Evolutionary conservation across 2,113 vertebrate genomes (phyloP).

Genomic region (Seriola dumerili): DNA sequence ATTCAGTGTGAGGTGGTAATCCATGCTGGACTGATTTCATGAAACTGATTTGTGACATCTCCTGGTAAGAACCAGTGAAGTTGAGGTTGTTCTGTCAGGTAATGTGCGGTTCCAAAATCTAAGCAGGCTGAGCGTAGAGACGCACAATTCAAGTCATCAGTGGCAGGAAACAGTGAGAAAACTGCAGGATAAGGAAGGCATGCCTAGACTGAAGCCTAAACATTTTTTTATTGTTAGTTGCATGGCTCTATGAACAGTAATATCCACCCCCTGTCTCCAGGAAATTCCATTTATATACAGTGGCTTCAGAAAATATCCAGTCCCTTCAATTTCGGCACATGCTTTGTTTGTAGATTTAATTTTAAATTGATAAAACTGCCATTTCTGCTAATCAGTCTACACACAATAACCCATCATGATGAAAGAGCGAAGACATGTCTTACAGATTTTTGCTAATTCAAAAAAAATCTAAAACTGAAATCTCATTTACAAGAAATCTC

Average conservation of each 20-base stretch:
- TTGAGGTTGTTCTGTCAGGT: neutral
- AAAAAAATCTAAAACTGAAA: no score
- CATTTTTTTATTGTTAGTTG: neutral
- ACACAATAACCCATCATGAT: no score
- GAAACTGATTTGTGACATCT: slow-evolving; percentile 19
- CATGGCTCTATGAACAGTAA: no score
- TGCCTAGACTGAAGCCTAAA: neutral
- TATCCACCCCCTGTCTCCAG: no score
- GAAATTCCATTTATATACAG: no score
- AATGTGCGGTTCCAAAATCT: neutral
- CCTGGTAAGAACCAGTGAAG: neutral
- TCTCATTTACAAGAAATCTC: no score
- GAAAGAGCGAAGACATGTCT: no score
- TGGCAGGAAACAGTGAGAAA: neutral
- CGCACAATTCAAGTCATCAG: neutral
- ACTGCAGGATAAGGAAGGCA: neutral
- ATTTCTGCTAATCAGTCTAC: no score
- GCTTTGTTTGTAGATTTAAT: neutral
- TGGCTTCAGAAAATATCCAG: neutral
- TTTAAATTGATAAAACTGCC: no score
- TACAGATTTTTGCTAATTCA: no score
- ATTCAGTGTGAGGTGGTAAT: neutral
- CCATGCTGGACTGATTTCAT: neutral
- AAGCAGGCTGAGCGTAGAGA: neutral
- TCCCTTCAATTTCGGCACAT: neutral